Evolutionary conservation across 2,888 invertebrate species (phyloP).

Genomic region (Lordiphosa andalusiaca): DNA sequence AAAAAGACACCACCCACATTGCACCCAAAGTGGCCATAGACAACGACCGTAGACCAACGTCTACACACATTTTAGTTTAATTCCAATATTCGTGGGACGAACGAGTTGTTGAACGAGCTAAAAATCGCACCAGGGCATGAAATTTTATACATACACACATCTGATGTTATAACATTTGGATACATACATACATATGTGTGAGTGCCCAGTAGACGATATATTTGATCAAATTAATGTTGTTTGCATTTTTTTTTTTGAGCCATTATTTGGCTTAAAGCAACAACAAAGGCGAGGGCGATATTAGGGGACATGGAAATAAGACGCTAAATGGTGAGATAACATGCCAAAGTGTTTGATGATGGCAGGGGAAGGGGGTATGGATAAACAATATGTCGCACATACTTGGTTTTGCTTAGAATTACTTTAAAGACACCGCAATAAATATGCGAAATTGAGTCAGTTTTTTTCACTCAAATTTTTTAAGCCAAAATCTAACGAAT

Average conservation of each 20-base stretch:
- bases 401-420: not conserved
- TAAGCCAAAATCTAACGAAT: no score
- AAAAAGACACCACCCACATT: conserved; percentile 55
- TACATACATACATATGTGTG: conserved; percentile 7
- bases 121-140: conserved; percentile 65
- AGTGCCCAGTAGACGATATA: conserved; percentile 33
- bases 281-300: conserved; percentile 17
- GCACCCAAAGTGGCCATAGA: conserved; percentile 42
- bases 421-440: conserved; percentile 3
- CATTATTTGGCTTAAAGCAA: conserved; percentile 50
- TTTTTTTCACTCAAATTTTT: no score
- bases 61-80: conserved; percentile 48
- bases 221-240: conserved; percentile 60
- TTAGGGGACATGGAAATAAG: conserved; percentile 9
- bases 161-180: conserved; percentile 26
- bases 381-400: not conserved
- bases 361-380: not conserved
- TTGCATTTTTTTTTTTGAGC: conserved; percentile 49
- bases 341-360: not conserved
- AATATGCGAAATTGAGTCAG: no score
- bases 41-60: conserved; percentile 31
- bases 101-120: conserved; percentile 63
- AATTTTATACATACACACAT: conserved; percentile 46
- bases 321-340: conserved; percentile 9
- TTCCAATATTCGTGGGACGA: conserved; percentile 64